phyloP scores from a whole-genome alignment of 2,888 invertebrate species.

The Graphium colonna region DNA sequence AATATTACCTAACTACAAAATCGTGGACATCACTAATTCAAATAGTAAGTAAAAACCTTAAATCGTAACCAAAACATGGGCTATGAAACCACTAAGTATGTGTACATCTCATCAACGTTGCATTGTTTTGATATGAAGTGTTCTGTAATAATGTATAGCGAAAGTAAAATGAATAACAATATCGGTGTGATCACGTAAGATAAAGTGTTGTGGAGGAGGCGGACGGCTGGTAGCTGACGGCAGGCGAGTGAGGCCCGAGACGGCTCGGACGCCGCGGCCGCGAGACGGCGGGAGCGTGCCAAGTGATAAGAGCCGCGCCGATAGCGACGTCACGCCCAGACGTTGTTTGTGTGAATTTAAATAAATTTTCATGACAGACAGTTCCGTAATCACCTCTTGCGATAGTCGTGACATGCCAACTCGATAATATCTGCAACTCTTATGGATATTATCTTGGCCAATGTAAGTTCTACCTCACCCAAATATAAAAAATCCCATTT shows the following conservation, averaged over 20 bases:
- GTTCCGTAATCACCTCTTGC: conserved; percentile 78
- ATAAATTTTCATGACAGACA: conserved; percentile 80
- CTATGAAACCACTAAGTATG: background rate
- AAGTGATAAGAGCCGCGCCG: conserved; percentile 80
- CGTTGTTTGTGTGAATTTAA: conserved; percentile 80
- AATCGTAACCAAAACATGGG: conserved; percentile 1
- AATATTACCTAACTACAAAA: conserved; percentile 55
- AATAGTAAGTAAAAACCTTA: conserved; percentile 66
- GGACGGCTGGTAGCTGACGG: conserved; percentile 31
- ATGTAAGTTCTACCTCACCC: conserved; percentile 9
- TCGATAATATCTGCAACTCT: conserved; percentile 45
- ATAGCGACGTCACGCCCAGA: conserved; percentile 80
- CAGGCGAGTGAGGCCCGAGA: conserved; percentile 59
- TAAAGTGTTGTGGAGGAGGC: conserved; percentile 54
- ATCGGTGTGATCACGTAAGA: conserved; percentile 34
- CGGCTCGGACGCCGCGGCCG: conserved; percentile 53
- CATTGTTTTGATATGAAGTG: conserved; percentile 6
- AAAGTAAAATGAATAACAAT: conserved; percentile 5
- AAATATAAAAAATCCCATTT: conserved; percentile 2
- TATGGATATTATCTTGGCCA: conserved; percentile 25
- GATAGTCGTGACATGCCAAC: conserved; percentile 67
- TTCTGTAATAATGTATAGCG: background rate
- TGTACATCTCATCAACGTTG: background rate
- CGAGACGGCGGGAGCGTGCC: conserved; percentile 77
- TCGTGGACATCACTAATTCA: conserved; percentile 74